Evolutionary conservation across 2,888 invertebrate genomes (phyloP).

Genomic region (Trichopria drosophilae): DNA sequence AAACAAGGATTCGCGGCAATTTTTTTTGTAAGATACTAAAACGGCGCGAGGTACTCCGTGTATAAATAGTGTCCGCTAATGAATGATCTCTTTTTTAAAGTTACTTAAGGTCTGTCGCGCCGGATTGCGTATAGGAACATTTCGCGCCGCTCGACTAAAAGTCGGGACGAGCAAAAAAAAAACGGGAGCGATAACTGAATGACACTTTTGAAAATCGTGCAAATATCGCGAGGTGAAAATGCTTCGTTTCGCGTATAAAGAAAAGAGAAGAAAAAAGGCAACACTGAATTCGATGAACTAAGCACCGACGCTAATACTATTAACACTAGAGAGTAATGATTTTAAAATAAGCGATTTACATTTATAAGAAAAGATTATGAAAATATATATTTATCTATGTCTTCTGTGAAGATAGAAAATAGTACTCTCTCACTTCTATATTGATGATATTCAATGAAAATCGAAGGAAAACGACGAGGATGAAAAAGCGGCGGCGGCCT

Average conservation of each 20-base stretch:
- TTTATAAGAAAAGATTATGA: slow-evolving; percentile 59
- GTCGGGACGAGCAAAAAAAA: slow-evolving; percentile 26
- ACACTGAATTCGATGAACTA: slow-evolving; percentile 50
- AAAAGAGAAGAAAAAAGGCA: slow-evolving; percentile 40
- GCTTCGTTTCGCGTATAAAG: slow-evolving; percentile 44
- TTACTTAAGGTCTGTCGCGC: slow-evolving; percentile 41
- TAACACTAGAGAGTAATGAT: slow-evolving; percentile 57
- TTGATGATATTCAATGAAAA: slow-evolving; percentile 51
- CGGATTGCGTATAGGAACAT: slow-evolving; percentile 38
- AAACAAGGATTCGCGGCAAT: too few species aligned
- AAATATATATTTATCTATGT: slow-evolving; percentile 61
- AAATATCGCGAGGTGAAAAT: slow-evolving; percentile 35
- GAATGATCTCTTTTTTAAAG: slow-evolving; percentile 39
- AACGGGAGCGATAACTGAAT: too few species aligned
- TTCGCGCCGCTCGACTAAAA: slow-evolving; percentile 38
- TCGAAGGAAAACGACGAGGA: slow-evolving; percentile 46
- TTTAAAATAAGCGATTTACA: slow-evolving; percentile 58
- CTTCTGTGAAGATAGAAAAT: slow-evolving; percentile 61
- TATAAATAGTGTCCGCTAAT: slow-evolving; percentile 29
- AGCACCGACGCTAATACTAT: slow-evolving; percentile 58
- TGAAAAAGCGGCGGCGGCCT: slow-evolving; percentile 48
- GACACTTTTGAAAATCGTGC: too few species aligned
- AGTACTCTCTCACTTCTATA: slow-evolving; percentile 59
- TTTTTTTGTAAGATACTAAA: slow-evolving; percentile 12
- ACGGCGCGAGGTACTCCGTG: slow-evolving; percentile 25